Base-by-base conservation (phyloP, 2,113 vertebrate genomes). In the Menidia beryllina region DNA sequence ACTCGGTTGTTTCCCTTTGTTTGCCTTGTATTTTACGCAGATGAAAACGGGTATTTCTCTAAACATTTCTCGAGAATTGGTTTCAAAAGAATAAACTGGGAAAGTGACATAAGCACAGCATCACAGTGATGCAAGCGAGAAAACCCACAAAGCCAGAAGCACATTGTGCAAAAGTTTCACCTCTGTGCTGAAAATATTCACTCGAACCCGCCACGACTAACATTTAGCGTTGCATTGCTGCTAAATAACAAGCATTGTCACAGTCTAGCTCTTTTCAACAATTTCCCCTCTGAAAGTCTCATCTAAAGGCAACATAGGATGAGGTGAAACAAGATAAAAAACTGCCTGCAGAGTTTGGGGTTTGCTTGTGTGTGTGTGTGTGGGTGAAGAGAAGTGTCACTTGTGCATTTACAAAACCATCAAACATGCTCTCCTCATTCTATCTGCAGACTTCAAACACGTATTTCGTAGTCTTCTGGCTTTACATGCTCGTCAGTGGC, bases 281-380 rank as follows among this genome's bases (percentile, higher is more conserved):
- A 34, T 20, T 27, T 36, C 50, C 25, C 2, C 49, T 50, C 3
- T 21, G 34, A 24, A 70, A 26, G 17, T 23, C 51, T 62, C 62
- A n/a, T n/a, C n/a, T n/a, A n/a, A n/a, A n/a, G 50, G 19, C 39
- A 23, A 53, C 50, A 23, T 51, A 24, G 27, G 49, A 12, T 19
- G 27, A 47, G 24, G n/a, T 36, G 17, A 15, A 56, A 24, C n/a
- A 41, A 39, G 27, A 69, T 49, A 36, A 75, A 72, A 56, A n/a
- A 14, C 62, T 17, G 20, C 41, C 25, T 34, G 26, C 17, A n/a
- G 4, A 6, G 50, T 53, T 48, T 13, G 38, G n/a, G 15, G 67
- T 77, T 60, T 72, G 63, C 64, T 36, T 78, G 48, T 74, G 60
- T 70, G 68, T 67, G 79, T 65, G 75, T 70, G 68, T 67, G 79